These are phyloP conservation scores for Pionites leucogaster DNA, from an alignment of 2,113 vertebrate species.

Conservation along the genomic window DNA sequence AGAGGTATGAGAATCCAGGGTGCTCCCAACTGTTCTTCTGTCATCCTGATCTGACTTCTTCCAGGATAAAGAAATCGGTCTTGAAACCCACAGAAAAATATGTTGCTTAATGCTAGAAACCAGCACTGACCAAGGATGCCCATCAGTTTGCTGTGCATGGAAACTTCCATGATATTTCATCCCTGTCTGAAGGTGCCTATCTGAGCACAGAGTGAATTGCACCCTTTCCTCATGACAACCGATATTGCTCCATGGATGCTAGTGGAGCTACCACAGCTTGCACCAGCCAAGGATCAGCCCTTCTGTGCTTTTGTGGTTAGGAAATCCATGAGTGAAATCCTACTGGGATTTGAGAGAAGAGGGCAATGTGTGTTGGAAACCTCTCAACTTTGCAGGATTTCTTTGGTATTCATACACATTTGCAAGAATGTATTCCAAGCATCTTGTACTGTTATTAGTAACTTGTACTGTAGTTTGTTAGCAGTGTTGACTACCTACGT, in stretches of 20 bases:
- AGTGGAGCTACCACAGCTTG: neutral
- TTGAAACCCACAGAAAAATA: neutral
- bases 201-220: neutral
- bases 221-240: neutral
- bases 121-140: neutral
- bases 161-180: neutral
- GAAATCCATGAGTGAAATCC: neutral
- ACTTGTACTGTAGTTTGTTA: conserved; percentile 76
- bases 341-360: neutral
- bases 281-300: neutral
- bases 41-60: neutral
- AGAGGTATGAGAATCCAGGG: conserved; percentile 5
- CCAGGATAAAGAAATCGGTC: neutral
- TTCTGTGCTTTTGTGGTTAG: conserved; percentile 16
- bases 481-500: conserved; percentile 71
- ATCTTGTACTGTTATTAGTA: conserved; percentile 70
- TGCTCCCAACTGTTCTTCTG: neutral
- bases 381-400: conserved; percentile 18
- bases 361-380: neutral
- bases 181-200: neutral
- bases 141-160: neutral
- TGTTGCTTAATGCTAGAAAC: neutral
- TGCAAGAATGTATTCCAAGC: conserved; percentile 62
- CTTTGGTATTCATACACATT: conserved; percentile 43
- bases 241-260: neutral